Conservation (phyloP, 92 coral and sea anemone species). For the Porites cylindrica region DNA sequence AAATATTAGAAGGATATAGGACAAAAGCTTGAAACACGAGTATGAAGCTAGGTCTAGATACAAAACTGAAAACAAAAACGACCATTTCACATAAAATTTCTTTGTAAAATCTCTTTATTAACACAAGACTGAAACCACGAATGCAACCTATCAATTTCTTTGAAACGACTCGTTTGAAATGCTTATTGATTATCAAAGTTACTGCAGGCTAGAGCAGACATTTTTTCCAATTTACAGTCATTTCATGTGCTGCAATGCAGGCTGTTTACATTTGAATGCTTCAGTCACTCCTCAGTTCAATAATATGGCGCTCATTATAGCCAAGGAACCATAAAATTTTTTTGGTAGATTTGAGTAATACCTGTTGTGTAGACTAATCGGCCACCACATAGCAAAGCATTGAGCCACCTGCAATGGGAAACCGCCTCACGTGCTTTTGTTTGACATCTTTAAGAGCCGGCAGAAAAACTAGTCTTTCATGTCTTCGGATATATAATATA, state of each 20-base stretch:
- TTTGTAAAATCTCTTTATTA: slow-evolving; percentile 7
- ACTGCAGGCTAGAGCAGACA: background rate
- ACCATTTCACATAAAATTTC: background rate
- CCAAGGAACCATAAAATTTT: background rate
- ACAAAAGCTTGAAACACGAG: background rate
- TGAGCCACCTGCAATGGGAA: slow-evolving; percentile 24
- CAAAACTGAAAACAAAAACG: background rate
- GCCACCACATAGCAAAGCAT: slow-evolving; percentile 39
- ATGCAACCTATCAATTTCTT: too few species aligned
- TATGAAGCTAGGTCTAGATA: background rate
- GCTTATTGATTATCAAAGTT: background rate
- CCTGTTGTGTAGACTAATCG: slow-evolving; percentile 28
- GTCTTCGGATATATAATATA: background rate
- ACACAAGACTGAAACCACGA: background rate
- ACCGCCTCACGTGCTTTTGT: slow-evolving; percentile 31
- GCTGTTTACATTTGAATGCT: background rate
- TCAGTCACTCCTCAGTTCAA: background rate
- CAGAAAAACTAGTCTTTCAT: background rate
- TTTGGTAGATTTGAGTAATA: slow-evolving; percentile 19
- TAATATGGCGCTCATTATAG: background rate
- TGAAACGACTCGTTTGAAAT: background rate
- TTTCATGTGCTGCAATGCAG: background rate
- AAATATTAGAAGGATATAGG: background rate
- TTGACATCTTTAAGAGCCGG: slow-evolving; percentile 8
- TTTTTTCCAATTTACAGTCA: background rate